Conservation (phyloP, 92 coral and sea anemone species). For the Zoanthus sociatus region DNA sequence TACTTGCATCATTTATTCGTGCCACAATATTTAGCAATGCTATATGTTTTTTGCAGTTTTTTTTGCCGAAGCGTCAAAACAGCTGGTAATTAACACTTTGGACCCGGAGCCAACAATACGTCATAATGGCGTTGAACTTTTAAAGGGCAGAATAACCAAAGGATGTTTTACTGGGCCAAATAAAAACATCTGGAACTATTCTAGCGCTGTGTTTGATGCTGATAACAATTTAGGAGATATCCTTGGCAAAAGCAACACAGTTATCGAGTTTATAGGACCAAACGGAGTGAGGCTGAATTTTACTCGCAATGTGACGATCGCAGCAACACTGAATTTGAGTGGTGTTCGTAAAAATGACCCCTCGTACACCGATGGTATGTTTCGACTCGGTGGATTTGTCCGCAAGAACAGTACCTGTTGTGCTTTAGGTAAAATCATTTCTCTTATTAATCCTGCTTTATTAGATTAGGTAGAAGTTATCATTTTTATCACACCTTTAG, state of each 20-base stretch:
- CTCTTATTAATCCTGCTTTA: background rate
- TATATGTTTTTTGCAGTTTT: background rate
- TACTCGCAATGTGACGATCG: conserved; percentile 56
- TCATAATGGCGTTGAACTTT: background rate
- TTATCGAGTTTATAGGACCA: conserved; percentile 53
- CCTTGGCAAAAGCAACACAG: conserved; percentile 5
- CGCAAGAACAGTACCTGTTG: conserved; percentile 82
- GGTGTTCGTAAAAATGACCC: conserved; percentile 47
- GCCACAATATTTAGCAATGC: too few relatives aligned
- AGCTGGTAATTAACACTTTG: background rate
- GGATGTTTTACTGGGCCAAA: conserved; percentile 78
- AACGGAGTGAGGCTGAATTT: conserved; percentile 66
- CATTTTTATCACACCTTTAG: too few relatives aligned
- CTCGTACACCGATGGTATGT: conserved; percentile 47
- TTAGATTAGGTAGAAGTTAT: too few relatives aligned
- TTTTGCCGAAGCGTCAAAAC: background rate
- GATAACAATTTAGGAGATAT: background rate
- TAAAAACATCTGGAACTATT: conserved; percentile 67
- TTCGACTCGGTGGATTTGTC: conserved; percentile 78
- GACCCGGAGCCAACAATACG: background rate
- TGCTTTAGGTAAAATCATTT: conserved; percentile 68
- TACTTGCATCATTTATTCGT: too few relatives aligned
- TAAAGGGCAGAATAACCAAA: conserved; percentile 38
- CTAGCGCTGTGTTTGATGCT: conserved; percentile 69
- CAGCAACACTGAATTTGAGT: conserved; percentile 66